A percentile compares a stretch with the other conserved stretches of the same genome.
These are phyloP conservation scores for Lomographa bimaculata DNA, from an alignment of 2,888 invertebrate genomes.

Conservation along the genomic window DNA sequence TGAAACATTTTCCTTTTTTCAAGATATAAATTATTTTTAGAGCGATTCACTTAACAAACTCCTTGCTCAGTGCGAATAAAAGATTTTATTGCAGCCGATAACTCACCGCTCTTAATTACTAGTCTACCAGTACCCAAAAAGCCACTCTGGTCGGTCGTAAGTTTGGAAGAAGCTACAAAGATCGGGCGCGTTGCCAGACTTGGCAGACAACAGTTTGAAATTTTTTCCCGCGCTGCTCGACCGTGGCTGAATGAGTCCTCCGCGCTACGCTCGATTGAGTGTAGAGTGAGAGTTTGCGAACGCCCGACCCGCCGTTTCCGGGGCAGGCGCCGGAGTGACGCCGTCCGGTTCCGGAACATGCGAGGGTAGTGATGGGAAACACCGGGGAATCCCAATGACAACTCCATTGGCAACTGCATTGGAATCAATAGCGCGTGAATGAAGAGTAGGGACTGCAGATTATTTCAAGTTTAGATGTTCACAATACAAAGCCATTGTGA, in stretches of 20 bases:
- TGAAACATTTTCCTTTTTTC: too few species aligned
- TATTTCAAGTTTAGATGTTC: too few species aligned
- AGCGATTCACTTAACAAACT: slow-evolving; percentile 11
- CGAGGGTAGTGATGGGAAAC: slow-evolving; percentile 28
- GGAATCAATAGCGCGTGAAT: slow-evolving; percentile 13
- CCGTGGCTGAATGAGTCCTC: slow-evolving; percentile 49
- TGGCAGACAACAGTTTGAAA: slow-evolving; percentile 26
- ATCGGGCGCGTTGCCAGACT: slow-evolving; percentile 33
- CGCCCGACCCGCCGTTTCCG: slow-evolving; percentile 62
- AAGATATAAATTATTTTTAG: slow-evolving; percentile 3
- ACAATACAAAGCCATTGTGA: too few species aligned
- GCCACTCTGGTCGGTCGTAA: slow-evolving; percentile 28
- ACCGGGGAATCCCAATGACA: slow-evolving; percentile 25
- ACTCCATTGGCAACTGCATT: slow-evolving; percentile 13
- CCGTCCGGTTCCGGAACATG: slow-evolving; percentile 61
- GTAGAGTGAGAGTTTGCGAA: slow-evolving; percentile 61
- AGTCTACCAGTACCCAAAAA: slow-evolving; percentile 31
- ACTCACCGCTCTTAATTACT: slow-evolving; percentile 34
- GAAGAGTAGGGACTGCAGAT: slow-evolving; percentile 5
- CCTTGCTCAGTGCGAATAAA: slow-evolving; percentile 24
- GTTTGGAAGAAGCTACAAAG: slow-evolving; percentile 29
- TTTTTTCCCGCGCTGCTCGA: slow-evolving; percentile 39
- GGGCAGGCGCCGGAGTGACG: slow-evolving; percentile 67
- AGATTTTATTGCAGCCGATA: slow-evolving; percentile 33
- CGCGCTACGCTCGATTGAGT: slow-evolving; percentile 58